Evolutionary conservation across 2,797 vertebrate species (phyloP), one percentile per base, ranked within the genome.

Genomic region (Poeciliopsis paucimaculata): DNA sequence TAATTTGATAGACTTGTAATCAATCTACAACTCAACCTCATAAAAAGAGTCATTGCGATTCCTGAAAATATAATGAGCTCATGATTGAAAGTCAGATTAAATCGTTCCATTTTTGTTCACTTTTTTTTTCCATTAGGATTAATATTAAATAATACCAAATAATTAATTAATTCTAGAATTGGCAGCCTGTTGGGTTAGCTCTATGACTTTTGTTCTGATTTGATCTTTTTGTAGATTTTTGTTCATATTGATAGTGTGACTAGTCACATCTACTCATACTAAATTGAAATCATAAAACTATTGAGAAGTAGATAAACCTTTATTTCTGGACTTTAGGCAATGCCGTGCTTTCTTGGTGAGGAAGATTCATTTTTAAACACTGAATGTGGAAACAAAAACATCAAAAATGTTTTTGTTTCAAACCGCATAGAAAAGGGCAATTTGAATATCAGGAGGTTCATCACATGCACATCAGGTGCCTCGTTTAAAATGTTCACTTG

Each of bases 1-100:
- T 70, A 81, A 86, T 70, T 82, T 64, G 64, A 80, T 18, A 20
- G 36, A 75, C 68, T 72, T 73, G 77, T 80, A 16, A 13, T 85
- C 75, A 83, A 76, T 78, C 72, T 84, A 71, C 64, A 76, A 76
- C 74, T 64, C 49, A 60, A 31, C 73, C 72, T 87, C 75, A 60
- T 23, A 76, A 72, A 45, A 77, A 77, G 62, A 79, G 57, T 20
- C 36, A 43, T 45, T 31, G 49, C 62, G 60, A 47, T 45, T 72
- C 31, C 31, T 47, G 43, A 31, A 75, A 79, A 60, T 75, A 57
- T 81, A 68, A 77, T 75, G 78, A 72, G 72, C 82, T 20, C 53
- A 79, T 53, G n/a, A 73, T 45, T 64, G 28, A 43, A 77, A 80
- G 71, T 73, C 39, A 73, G 64, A 4, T 4, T 41, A 6, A 73